These are phyloP conservation scores for Tolypeutes matacus DNA, from an alignment of 2,797 vertebrate species.

Conservation along the genomic window DNA sequence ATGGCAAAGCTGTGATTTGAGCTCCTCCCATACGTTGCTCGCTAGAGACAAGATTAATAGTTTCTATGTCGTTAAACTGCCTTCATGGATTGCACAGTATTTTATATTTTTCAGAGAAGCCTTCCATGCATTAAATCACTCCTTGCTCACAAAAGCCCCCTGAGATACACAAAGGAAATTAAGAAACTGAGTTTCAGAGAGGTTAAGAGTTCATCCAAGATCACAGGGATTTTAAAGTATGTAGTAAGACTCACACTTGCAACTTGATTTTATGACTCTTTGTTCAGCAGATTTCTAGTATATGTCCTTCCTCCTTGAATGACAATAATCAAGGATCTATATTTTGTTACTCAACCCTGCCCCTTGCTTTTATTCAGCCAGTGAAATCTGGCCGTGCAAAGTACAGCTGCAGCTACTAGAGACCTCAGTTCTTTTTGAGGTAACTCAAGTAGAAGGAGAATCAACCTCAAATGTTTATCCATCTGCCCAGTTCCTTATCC, in stretches of 20 bases:
- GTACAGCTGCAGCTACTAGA: slow-evolving; percentile 51
- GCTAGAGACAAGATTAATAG: not conserved
- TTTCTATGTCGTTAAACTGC: not conserved
- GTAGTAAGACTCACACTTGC: not conserved
- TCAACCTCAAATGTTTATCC: slow-evolving; percentile 3
- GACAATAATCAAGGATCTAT: not conserved
- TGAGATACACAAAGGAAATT: not conserved
- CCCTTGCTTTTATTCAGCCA: slow-evolving; percentile 48
- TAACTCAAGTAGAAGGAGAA: slow-evolving; percentile 38
- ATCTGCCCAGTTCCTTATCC: not conserved
- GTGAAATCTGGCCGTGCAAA: slow-evolving; percentile 44
- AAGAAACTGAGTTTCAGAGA: slow-evolving; percentile 4
- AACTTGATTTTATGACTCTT: slow-evolving; percentile 19
- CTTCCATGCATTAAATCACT: not conserved
- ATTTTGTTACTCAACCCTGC: not conserved
- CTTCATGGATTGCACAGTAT: not conserved
- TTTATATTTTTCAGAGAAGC: slow-evolving; percentile 2
- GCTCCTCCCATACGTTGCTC: not conserved
- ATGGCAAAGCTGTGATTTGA: not conserved
- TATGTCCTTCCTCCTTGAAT: not conserved
- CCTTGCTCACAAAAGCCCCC: not conserved
- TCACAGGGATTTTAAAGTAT: not conserved
- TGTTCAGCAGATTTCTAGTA: not conserved
- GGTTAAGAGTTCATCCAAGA: not conserved
- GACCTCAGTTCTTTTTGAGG: slow-evolving; percentile 17